Conservation (phyloP, 1,140 invertebrate genomes). For the Colletes gigas region DNA sequence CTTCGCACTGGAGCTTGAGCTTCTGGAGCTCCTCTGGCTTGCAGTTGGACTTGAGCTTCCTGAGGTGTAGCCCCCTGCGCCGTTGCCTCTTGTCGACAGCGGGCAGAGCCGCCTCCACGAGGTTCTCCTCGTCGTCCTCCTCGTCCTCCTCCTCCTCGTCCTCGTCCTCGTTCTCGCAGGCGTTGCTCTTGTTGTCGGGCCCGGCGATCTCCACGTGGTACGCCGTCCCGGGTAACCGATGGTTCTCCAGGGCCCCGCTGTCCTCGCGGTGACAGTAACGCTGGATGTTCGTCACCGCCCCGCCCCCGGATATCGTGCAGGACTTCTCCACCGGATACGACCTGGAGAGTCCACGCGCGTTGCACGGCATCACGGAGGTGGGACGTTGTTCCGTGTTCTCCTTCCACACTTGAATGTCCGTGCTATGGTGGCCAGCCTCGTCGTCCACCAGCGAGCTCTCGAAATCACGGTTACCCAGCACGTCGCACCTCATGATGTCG, state of each 20-base stretch:
- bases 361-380: conserved; percentile 82
- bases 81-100: conserved; percentile 84
- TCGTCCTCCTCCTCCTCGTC: conserved; percentile 69
- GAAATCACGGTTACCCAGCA: conserved; percentile 88
- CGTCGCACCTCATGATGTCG: conserved; percentile 96
- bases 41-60: conserved; percentile 90
- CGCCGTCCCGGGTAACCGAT: conserved; percentile 46
- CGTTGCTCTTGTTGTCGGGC: conserved; percentile 75
- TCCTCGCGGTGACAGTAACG: conserved; percentile 53
- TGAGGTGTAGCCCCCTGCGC: conserved; percentile 83
- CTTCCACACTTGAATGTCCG: conserved; percentile 89
- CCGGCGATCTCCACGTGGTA: conserved; percentile 70
- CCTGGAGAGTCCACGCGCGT: conserved; percentile 75
- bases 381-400: conserved; percentile 86
- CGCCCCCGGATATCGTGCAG: conserved; percentile 46
- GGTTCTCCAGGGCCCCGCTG: conserved; percentile 49
- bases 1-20: conserved; percentile 87
- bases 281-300: conserved; percentile 51
- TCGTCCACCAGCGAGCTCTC: conserved; percentile 82
- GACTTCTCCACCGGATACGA: conserved; percentile 58
- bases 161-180: conserved; percentile 69
- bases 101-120: conserved; percentile 87
- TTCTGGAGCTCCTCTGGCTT: conserved; percentile 90
- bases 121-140: conserved; percentile 81
- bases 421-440: conserved; percentile 82